A percentile compares a stretch with the other conserved stretches of the same genome.
Evolutionary conservation across 2,797 vertebrate genomes (phyloP).

Genomic region (Geotrypetes seraphini): DNA sequence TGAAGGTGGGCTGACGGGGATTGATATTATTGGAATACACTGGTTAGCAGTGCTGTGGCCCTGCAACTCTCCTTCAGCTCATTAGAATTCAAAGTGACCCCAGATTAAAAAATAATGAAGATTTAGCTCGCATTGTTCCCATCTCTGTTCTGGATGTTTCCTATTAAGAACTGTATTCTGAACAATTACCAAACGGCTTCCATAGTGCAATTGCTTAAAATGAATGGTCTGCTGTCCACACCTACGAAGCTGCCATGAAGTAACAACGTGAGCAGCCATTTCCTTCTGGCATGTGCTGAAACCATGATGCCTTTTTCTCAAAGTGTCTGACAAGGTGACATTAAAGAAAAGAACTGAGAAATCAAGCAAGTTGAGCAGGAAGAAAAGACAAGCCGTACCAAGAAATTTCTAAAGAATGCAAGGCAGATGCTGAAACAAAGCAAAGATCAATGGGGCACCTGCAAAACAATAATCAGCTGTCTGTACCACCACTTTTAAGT

Average conservation of each 20-base stretch:
- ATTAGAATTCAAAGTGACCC: too few species aligned
- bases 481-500: too few species aligned
- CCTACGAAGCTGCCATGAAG: background rate
- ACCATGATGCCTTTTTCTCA: background rate
- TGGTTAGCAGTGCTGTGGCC: too few species aligned
- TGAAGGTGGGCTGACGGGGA: too few species aligned
- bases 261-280: background rate
- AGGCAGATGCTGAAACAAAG: background rate
- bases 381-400: background rate
- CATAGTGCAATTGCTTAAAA: fast-evolving
- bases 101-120: too few species aligned
- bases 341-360: background rate
- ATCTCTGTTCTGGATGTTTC: background rate
- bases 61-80: too few species aligned
- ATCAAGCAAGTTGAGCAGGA: too few species aligned
- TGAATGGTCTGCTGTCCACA: background rate
- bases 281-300: background rate
- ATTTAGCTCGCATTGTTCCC: background rate
- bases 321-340: background rate
- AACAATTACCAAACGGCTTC: background rate
- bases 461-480: too few species aligned
- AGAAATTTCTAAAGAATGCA: background rate
- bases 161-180: background rate
- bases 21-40: too few species aligned
- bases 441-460: background rate